phyloP scores from a whole-genome alignment of 2,888 invertebrate species.

The Heliconius aoede region DNA sequence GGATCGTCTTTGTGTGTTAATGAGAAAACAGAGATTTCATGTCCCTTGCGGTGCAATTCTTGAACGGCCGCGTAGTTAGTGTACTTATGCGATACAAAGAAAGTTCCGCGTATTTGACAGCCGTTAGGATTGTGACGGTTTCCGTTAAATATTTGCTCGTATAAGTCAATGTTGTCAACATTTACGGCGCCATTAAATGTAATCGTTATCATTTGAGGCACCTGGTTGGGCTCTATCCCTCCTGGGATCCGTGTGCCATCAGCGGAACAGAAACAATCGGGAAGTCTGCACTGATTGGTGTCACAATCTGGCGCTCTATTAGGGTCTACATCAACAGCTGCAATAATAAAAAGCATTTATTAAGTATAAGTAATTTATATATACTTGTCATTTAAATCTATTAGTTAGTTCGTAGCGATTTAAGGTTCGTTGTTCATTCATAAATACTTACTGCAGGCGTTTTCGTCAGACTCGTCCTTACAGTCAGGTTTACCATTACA shows the following conservation, averaged over 20 bases:
- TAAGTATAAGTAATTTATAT: too few relatives aligned
- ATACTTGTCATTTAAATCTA: not conserved
- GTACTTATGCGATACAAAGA: slow-evolving; percentile 96
- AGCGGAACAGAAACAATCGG: slow-evolving; percentile 96
- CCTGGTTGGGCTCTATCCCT: slow-evolving; percentile 90
- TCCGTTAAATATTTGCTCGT: slow-evolving; percentile 94
- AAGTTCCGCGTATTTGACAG: slow-evolving; percentile 94
- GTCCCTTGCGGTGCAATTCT: slow-evolving; percentile 94
- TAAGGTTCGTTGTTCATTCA: not conserved
- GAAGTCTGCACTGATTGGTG: slow-evolving; percentile 92
- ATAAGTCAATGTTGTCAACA: slow-evolving; percentile 95
- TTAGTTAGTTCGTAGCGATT: not conserved
- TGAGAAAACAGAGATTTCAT: slow-evolving; percentile 96
- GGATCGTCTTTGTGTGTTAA: slow-evolving; percentile 96
- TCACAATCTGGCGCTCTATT: slow-evolving; percentile 97
- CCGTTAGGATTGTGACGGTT: slow-evolving; percentile 94
- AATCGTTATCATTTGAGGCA: slow-evolving; percentile 96
- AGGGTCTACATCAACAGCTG: slow-evolving; percentile 95
- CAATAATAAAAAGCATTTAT: slow-evolving; percentile 52
- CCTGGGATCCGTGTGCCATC: slow-evolving; percentile 96
- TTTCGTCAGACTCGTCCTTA: slow-evolving; percentile 97
- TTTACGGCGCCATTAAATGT: slow-evolving; percentile 97
- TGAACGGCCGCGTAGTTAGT: slow-evolving; percentile 95
- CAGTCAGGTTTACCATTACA: slow-evolving; percentile 97
- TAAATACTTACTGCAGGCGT: slow-evolving; percentile 58